A percentile compares a stretch with the other conserved stretches of the same genome.
phyloP scores from a whole-genome alignment of 2,888 invertebrate species.

The Meta bourneti region DNA sequence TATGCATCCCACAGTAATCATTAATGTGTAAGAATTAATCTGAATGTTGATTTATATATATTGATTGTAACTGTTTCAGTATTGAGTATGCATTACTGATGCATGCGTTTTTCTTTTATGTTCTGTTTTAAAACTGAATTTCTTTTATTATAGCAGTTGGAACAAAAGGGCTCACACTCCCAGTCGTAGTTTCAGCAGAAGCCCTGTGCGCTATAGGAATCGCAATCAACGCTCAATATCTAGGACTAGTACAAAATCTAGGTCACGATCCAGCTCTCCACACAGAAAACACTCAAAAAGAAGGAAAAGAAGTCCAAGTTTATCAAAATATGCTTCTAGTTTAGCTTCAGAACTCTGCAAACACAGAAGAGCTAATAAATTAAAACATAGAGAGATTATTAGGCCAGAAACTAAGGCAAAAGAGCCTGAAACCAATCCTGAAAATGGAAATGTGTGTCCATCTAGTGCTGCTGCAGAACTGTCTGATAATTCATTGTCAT shows the following conservation, averaged over 20 bases:
- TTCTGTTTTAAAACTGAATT: neutral
- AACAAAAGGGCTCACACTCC: slow-evolving; percentile 48
- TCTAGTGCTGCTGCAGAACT: slow-evolving; percentile 16
- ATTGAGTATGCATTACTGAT: no score
- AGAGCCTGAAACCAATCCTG: slow-evolving; percentile 84
- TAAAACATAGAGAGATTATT: slow-evolving; percentile 47
- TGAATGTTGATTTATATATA: no score
- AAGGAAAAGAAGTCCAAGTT: slow-evolving; percentile 75
- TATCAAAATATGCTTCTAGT: slow-evolving; percentile 79
- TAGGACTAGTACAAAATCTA: slow-evolving; percentile 72
- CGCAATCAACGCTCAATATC: slow-evolving; percentile 59
- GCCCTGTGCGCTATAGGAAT: slow-evolving; percentile 57
- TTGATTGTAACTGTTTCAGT: no score
- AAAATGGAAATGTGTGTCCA: slow-evolving; percentile 79
- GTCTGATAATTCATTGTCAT: slow-evolving; percentile 67
- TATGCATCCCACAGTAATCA: no score
- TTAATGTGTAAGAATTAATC: no score
- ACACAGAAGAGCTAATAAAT: slow-evolving; percentile 79
- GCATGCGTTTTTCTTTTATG: no score
- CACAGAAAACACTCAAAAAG: slow-evolving; percentile 64
- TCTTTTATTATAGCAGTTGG: slow-evolving; percentile 32
- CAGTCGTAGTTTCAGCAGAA: slow-evolving; percentile 68
- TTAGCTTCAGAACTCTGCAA: slow-evolving; percentile 81
- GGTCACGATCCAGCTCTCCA: slow-evolving; percentile 76
- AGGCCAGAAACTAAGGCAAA: slow-evolving; percentile 52